Base-by-base conservation (phyloP, 2,797 vertebrate species). In the Iguana delicatissima region DNA sequence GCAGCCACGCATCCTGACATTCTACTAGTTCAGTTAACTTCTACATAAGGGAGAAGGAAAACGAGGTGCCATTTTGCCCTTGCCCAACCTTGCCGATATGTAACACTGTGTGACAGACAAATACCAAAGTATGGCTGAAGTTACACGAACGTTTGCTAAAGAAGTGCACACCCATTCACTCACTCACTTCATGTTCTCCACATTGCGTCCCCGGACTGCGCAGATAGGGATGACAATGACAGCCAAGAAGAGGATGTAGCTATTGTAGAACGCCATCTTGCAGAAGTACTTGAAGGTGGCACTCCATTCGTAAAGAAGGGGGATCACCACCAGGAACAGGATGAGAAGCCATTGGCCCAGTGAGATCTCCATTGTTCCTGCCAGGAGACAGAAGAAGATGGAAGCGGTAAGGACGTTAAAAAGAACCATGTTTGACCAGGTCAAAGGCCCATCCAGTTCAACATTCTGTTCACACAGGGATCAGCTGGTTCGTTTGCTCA, bases 171-270 rank as follows among this genome's bases (percentile, higher is more conserved):
- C 4, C 55, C 57, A 6, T 46, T 46, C 42, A 9, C 52, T 24
- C 8, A 79, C 96, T 97, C 85, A 97, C 97, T 96, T 96, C 97
- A 97, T 97, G 94, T 98, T 98, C 91, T 97, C 97, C 0, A 98
- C 97, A 10, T 97, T 96, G 76, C 97, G 93, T 35, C 97, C 97
- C 1, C 97, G 82, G 16, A 97, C 92, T 0, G 97, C 97, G 6
- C 97, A 98, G 50, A 97, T 93, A 0, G 97, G 97, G 87, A 98
- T 97, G 76, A 96, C 97, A 1, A 97, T 85, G 14, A 97, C 89
- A 1, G 97, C 97, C 94, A 98, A 95, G 59, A 96, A 94, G 92
- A 97, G 96, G 95, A 97, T 97, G 96, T 96, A 97, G 92, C 96
- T 94, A 0, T 97, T 96, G 94, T 97, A 97, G 93, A 97, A 97